Conservation (phyloP, 2,113 vertebrate species). For the Melierax canorus region DNA sequence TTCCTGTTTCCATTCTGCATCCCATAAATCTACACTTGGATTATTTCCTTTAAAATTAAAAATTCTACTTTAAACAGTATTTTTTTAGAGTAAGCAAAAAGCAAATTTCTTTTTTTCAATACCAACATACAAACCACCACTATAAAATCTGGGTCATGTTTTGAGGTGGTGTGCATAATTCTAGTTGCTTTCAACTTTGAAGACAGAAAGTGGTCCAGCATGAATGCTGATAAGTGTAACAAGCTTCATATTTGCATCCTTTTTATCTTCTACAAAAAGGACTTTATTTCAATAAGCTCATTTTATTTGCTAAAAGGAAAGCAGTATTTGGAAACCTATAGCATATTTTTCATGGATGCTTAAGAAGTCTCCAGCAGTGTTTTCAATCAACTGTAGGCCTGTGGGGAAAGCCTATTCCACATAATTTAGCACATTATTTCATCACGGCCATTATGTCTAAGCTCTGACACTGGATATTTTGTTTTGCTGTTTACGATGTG, state of each 20-base stretch:
- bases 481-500: not conserved
- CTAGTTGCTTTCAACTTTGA: constrained; percentile 19
- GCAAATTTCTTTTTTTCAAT: not conserved
- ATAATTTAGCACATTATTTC: not conserved
- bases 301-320: constrained; percentile 29
- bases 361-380: not conserved
- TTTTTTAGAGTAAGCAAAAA: not conserved
- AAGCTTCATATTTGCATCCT: constrained; percentile 41
- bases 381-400: not conserved
- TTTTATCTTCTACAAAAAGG: constrained; percentile 33
- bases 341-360: not conserved
- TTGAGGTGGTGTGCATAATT: constrained; percentile 21
- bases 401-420: not conserved
- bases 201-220: not conserved
- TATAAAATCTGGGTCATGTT: constrained; percentile 16
- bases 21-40: not conserved
- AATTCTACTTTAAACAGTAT: not conserved
- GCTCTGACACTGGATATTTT: not conserved
- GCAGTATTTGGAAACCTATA: not conserved
- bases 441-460: not conserved
- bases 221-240: constrained; percentile 25
- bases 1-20: not conserved
- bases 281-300: not conserved
- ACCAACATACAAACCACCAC: not conserved
- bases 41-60: not conserved